These are phyloP conservation scores for Synanthedon formicaeformis DNA, from an alignment of 2,888 invertebrate genomes.

Conservation along the genomic window DNA sequence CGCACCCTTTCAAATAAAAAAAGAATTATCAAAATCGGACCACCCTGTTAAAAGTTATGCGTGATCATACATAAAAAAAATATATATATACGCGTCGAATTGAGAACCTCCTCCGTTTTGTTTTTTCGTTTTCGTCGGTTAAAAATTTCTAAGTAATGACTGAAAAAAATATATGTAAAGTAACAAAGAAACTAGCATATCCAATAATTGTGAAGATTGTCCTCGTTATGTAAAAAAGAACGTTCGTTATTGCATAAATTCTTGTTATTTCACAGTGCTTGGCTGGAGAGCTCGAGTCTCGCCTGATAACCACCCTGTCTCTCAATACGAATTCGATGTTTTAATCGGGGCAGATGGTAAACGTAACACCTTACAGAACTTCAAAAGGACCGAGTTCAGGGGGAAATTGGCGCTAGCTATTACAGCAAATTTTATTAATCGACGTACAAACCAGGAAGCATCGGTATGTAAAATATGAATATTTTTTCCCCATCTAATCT, in stretches of 20 bases:
- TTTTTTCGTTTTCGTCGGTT: no score
- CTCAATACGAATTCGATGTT: constrained; percentile 95
- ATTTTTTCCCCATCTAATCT: not conserved
- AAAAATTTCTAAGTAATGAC: no score
- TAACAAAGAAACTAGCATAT: no score
- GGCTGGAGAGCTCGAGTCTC: constrained; percentile 87
- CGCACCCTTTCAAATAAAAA: no score
- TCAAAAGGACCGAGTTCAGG: constrained; percentile 94
- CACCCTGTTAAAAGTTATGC: no score
- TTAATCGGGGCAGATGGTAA: constrained; percentile 98
- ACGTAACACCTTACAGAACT: constrained; percentile 92
- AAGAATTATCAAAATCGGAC: no score
- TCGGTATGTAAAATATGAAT: constrained; percentile 32
- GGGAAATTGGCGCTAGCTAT: constrained; percentile 99
- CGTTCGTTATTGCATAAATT: not conserved
- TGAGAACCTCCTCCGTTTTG: no score
- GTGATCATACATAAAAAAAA: no score
- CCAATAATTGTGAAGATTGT: no score
- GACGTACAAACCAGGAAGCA: constrained; percentile 92
- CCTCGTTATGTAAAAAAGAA: no score
- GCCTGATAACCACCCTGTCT: constrained; percentile 86
- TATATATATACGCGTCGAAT: no score
- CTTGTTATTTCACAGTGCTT: constrained; percentile 60
- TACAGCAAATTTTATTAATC: constrained; percentile 98
- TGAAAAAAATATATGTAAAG: no score